These are phyloP conservation scores for Cosmia pyralina DNA, from an alignment of 2,888 invertebrate genomes.

Conservation along the genomic window DNA sequence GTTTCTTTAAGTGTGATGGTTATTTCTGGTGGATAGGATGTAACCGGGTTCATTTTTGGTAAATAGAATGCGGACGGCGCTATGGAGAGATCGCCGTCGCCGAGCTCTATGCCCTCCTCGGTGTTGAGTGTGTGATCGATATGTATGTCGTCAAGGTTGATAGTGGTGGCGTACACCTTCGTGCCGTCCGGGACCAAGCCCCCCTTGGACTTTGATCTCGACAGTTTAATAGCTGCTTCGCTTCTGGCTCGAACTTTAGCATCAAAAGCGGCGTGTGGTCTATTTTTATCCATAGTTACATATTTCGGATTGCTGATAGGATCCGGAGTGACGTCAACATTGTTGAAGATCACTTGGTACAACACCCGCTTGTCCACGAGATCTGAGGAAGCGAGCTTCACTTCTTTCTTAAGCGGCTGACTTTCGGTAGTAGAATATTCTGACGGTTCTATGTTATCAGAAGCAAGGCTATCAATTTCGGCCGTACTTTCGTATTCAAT, in stretches of 20 bases:
- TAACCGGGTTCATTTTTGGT: conserved; percentile 76
- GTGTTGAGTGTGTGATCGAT: conserved; percentile 87
- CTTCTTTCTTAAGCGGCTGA: conserved; percentile 51
- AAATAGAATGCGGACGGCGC: conserved; percentile 86
- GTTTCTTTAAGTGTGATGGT: conserved; percentile 92
- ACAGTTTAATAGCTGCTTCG: conserved; percentile 70
- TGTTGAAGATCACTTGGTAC: conserved; percentile 74
- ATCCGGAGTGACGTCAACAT: conserved; percentile 80
- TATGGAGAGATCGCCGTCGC: conserved; percentile 73
- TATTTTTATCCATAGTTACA: conserved; percentile 78
- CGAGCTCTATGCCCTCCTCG: conserved; percentile 76
- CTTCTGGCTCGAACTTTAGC: conserved; percentile 73
- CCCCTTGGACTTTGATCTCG: conserved; percentile 68
- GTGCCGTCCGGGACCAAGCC: conserved; percentile 67
- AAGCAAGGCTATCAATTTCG: background rate
- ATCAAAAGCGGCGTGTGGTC: conserved; percentile 82
- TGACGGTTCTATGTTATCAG: conserved; percentile 7
- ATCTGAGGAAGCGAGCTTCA: conserved; percentile 64
- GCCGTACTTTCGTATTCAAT: background rate
- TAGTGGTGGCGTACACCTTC: conserved; percentile 85
- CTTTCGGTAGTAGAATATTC: conserved; percentile 10
- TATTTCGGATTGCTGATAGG: conserved; percentile 76
- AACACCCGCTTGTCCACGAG: conserved; percentile 74
- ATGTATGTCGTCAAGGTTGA: conserved; percentile 88
- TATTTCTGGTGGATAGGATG: conserved; percentile 89